Percentiles rank a stretch among this genome's conserved stretches.
Conservation (phyloP, 2,888 invertebrate genomes). For the Ceriagrion tenellum region DNA sequence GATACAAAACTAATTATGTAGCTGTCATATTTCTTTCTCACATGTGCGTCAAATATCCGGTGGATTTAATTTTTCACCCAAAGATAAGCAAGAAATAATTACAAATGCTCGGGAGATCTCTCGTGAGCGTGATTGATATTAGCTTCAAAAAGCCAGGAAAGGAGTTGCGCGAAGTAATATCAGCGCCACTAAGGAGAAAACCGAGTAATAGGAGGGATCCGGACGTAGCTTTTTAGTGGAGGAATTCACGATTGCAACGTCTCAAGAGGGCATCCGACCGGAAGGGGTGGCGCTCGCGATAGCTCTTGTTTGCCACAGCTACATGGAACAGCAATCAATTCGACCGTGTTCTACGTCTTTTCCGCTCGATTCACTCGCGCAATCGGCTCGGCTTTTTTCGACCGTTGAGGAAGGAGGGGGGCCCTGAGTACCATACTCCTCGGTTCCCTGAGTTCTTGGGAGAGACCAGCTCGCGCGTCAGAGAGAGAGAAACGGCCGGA, state of each 20-base stretch:
- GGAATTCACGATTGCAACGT: background rate
- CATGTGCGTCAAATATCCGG: too few relatives aligned
- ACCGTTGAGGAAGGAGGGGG: background rate
- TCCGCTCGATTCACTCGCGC: background rate
- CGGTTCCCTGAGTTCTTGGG: background rate
- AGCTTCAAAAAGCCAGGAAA: too few relatives aligned
- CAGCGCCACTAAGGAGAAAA: too few relatives aligned
- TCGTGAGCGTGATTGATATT: too few relatives aligned
- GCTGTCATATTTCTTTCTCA: too few relatives aligned
- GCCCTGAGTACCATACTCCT: background rate
- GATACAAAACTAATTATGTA: too few relatives aligned
- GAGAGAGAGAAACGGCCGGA: background rate
- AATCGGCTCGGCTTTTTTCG: background rate
- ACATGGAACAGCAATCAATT: background rate
- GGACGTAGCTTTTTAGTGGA: background rate
- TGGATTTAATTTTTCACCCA: too few relatives aligned
- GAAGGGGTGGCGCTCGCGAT: background rate
- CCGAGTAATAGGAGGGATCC: background rate
- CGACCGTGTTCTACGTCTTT: background rate
- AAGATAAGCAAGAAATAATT: too few relatives aligned
- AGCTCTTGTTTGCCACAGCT: slow-evolving; percentile 4
- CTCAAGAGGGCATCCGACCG: background rate
- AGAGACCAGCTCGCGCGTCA: background rate
- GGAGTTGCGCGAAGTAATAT: too few relatives aligned
- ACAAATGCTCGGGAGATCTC: too few relatives aligned